Evolutionary conservation across 2,888 invertebrate species (phyloP).

Genomic region (Caenorhabditis parvicauda): DNA sequence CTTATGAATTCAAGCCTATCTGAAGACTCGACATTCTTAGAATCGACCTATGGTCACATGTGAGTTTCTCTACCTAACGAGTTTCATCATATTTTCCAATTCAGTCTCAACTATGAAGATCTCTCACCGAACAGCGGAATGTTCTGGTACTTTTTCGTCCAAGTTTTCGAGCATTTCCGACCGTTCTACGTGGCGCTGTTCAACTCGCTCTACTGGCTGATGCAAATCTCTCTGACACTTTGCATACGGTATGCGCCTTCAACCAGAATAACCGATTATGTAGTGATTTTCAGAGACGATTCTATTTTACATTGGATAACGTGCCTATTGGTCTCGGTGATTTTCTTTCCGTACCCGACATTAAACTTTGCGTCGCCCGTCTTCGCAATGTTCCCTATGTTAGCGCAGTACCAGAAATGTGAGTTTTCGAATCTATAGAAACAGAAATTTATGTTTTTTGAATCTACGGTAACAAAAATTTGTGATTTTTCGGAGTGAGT

Average conservation of each 20-base stretch:
- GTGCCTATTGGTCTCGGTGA: slow-evolving; percentile 72
- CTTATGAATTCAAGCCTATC: slow-evolving; percentile 16
- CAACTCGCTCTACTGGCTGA: slow-evolving; percentile 90
- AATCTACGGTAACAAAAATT: neutral
- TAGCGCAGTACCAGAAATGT: slow-evolving; percentile 72
- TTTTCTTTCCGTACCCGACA: slow-evolving; percentile 95
- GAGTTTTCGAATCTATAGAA: slow-evolving; percentile 5
- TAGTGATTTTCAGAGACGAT: slow-evolving; percentile 61
- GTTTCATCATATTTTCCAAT: too few relatives aligned
- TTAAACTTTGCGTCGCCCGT: slow-evolving; percentile 91
- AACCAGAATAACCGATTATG: neutral
- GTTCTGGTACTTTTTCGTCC: slow-evolving; percentile 99
- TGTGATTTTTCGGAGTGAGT: too few relatives aligned
- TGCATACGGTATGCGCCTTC: slow-evolving; percentile 63
- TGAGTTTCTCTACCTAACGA: slow-evolving; percentile 25
- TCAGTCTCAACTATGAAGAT: slow-evolving; percentile 77
- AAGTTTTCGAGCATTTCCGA: slow-evolving; percentile 98
- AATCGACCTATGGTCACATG: slow-evolving; percentile 38
- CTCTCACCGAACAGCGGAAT: slow-evolving; percentile 93
- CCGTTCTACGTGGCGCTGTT: slow-evolving; percentile 91
- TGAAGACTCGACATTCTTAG: slow-evolving; percentile 19
- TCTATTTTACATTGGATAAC: slow-evolving; percentile 66
- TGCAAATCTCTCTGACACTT: slow-evolving; percentile 77
- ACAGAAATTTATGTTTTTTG: neutral
- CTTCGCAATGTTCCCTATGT: slow-evolving; percentile 83